Conservation (phyloP, 2,888 invertebrate species). For the Dione vanillae region DNA sequence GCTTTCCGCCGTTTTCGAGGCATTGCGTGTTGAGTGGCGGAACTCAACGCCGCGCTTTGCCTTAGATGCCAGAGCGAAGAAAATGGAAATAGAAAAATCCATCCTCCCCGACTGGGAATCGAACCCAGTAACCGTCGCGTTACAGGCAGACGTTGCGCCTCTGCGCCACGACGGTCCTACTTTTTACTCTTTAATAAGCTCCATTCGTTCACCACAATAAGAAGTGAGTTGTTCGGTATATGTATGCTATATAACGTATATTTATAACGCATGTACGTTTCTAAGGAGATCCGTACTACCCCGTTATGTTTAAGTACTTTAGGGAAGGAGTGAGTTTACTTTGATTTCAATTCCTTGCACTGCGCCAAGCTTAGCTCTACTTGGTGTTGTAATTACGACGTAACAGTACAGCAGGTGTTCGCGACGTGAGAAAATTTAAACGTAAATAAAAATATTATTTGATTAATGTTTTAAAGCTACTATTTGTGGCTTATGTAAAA, state of each 20-base stretch:
- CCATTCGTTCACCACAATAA: too few relatives aligned
- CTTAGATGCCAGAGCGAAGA: too few relatives aligned
- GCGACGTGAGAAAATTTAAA: constrained; percentile 17
- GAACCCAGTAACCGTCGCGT: too few relatives aligned
- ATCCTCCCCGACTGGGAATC: too few relatives aligned
- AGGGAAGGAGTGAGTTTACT: constrained; percentile 20
- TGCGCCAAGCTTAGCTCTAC: constrained; percentile 22
- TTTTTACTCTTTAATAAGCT: too few relatives aligned
- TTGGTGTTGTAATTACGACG: constrained; percentile 23
- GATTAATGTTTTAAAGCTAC: neutral
- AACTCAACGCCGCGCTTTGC: too few relatives aligned
- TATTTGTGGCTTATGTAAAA: neutral
- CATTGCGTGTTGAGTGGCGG: too few relatives aligned
- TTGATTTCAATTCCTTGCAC: constrained; percentile 22
- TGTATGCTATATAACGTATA: neutral
- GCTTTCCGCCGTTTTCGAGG: too few relatives aligned
- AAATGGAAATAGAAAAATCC: too few relatives aligned
- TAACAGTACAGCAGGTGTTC: constrained; percentile 21
- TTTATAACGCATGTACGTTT: neutral
- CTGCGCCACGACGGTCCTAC: too few relatives aligned
- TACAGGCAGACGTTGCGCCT: too few relatives aligned
- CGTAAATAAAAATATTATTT: constrained; percentile 5
- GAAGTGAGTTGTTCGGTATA: too few relatives aligned
- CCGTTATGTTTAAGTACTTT: constrained; percentile 12
- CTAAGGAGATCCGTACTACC: neutral